Base-by-base conservation (phyloP, 2,113 vertebrate genomes). In the Bathybates hornii region DNA sequence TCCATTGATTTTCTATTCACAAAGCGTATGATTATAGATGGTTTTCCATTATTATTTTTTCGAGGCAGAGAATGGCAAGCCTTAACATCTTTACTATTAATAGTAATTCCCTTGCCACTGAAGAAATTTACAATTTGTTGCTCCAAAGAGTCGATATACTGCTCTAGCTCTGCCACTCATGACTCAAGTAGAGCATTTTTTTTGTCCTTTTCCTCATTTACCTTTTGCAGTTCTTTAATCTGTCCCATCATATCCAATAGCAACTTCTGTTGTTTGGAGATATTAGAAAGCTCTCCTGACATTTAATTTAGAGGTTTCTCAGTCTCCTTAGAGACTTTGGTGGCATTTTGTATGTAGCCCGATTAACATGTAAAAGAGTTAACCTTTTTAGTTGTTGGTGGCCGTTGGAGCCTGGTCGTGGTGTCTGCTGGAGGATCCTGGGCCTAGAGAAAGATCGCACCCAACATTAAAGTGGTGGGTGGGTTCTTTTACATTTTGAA, bases 231-330 rank as follows among this genome's bases (percentile, higher is more conserved):
- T 61, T 61, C 8, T 34, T 17, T 61, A 59, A 59, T 59, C 27
- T 32, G 56, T 59, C 27, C 56, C 56, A 59, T 59, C 57, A 34
- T 61, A 61, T 10, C 29, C 57, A 61, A 17, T 10, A 61, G 29
- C 57, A 61, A 34, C 5, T 61, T 34, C 5, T 61, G 57, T 61
- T 61, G 29, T 34, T 59, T 59, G 57, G 14, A 59, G 27, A 59
- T 59, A 59, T 59, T 59, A 59, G 27, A 59, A 17, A 59, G 57
- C 57, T 59, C 57, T 59, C 27, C 14, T 59, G 57, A 59, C 27
- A 59, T 59, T 59, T 59, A 19, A 61, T 61, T 61, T 61, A 61
- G 57, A 61, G 57, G 29, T 34, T 61, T 61, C 57, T 61, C 29
- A 61, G 8, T 61, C 1, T 61, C 57, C 57, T 61, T 61, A 32